Conservation (phyloP, 2,888 invertebrate genomes). For the Agrotis clavis region DNA sequence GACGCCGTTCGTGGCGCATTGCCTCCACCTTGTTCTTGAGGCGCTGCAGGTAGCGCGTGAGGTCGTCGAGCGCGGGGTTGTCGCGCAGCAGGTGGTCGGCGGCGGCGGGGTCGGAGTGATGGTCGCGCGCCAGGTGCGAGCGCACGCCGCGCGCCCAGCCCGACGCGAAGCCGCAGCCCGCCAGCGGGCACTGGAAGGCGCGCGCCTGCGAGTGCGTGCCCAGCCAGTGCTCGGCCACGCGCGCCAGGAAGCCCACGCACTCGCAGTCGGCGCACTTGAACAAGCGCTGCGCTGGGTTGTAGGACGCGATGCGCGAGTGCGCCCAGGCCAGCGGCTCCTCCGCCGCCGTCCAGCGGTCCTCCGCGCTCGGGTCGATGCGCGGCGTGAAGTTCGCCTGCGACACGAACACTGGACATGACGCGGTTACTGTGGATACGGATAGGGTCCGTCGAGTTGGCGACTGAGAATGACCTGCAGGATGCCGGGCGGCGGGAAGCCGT, state of each 20-base stretch:
- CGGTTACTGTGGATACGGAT: background rate
- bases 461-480: slow-evolving; percentile 84
- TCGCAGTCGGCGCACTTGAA: slow-evolving; percentile 95
- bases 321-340: slow-evolving; percentile 94
- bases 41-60: slow-evolving; percentile 93
- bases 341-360: slow-evolving; percentile 93
- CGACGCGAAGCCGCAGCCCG: slow-evolving; percentile 94
- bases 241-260: slow-evolving; percentile 94
- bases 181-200: slow-evolving; percentile 93
- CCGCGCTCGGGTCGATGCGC: slow-evolving; percentile 87
- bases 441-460: background rate
- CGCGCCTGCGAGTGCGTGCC: slow-evolving; percentile 92
- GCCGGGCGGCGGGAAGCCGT: slow-evolving; percentile 93
- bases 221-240: slow-evolving; percentile 95
- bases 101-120: slow-evolving; percentile 92
- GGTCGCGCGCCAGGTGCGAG: slow-evolving; percentile 94
- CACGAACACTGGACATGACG: background rate
- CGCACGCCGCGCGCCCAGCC: slow-evolving; percentile 95
- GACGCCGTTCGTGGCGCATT: slow-evolving; percentile 77
- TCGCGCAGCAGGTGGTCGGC: slow-evolving; percentile 93
- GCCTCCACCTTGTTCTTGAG: slow-evolving; percentile 91
- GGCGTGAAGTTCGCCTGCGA: slow-evolving; percentile 90
- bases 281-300: slow-evolving; percentile 94
- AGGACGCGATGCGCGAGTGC: slow-evolving; percentile 95
- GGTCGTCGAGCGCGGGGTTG: slow-evolving; percentile 94